Percentiles rank a stretch among this genome's conserved stretches.
Evolutionary conservation across 1,140 invertebrate genomes (phyloP).

Genomic region (Diabrotica virgifera): DNA sequence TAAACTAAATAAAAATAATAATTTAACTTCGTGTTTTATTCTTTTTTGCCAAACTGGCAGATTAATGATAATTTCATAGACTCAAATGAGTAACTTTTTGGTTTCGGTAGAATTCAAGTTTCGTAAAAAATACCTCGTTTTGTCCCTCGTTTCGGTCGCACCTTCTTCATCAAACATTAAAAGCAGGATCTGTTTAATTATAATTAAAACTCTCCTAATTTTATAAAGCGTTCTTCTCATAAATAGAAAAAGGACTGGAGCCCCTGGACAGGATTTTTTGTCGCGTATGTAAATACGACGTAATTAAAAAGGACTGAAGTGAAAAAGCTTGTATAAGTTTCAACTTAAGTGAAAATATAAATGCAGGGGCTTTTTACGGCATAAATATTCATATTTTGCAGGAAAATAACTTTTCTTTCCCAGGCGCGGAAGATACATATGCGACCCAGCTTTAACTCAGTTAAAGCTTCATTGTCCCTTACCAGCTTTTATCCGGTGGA

Average conservation of each 20-base stretch:
- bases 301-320: constrained; percentile 34
- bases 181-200: constrained; percentile 14
- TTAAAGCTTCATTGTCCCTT: constrained; percentile 3
- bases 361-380: constrained; percentile 21
- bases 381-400: constrained; percentile 32
- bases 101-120: no score
- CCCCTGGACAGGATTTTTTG: constrained; percentile 23
- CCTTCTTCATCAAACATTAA: neutral
- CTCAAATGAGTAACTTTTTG: no score
- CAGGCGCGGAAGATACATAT: constrained; percentile 11
- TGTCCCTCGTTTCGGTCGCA: neutral
- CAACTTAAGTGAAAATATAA: constrained; percentile 34
- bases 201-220: constrained; percentile 16
- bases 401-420: constrained; percentile 21
- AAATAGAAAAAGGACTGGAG: constrained; percentile 11
- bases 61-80: no score
- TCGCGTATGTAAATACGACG: constrained; percentile 26
- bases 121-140: neutral
- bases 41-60: no score
- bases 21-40: no score
- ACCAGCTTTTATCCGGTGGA: constrained; percentile 7
- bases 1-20: no score
- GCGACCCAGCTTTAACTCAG: constrained; percentile 8
- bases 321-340: constrained; percentile 36
- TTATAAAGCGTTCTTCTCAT: constrained; percentile 11